phyloP scores from a whole-genome alignment of 2,113 vertebrate species.

The Plecotus auritus region DNA sequence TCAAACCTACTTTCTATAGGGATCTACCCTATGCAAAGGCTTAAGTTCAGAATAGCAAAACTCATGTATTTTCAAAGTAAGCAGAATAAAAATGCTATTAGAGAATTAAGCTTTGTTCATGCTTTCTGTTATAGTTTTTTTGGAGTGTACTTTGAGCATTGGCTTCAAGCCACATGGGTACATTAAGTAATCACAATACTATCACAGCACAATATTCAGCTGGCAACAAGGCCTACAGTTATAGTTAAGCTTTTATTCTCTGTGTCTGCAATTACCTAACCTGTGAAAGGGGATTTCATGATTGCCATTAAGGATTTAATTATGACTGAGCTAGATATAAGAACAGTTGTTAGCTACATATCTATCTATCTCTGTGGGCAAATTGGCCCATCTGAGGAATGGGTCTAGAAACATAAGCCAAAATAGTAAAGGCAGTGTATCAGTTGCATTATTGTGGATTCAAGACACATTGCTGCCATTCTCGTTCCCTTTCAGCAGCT shows the following conservation, averaged over 20 bases:
- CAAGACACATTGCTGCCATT: neutral
- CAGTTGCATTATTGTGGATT: neutral
- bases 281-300: constrained; percentile 68
- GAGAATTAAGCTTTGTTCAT: constrained; percentile 63
- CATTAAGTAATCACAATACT: constrained; percentile 70
- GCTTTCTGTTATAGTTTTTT: constrained; percentile 60
- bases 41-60: constrained; percentile 36
- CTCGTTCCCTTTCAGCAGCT: neutral
- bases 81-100: constrained; percentile 54
- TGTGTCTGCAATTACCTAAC: constrained; percentile 70
- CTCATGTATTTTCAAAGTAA: constrained; percentile 34
- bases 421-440: neutral
- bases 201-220: constrained; percentile 67
- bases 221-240: constrained; percentile 71
- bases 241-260: constrained; percentile 68
- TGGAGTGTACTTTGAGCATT: constrained; percentile 54
- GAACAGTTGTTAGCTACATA: constrained; percentile 62
- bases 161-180: constrained; percentile 60
- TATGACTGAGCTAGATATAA: constrained; percentile 60
- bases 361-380: constrained; percentile 37
- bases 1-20: neutral
- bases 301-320: constrained; percentile 69
- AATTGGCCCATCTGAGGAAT: constrained; percentile 2
- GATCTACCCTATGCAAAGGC: neutral
- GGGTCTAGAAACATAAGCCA: neutral